Evolutionary conservation across 2,797 vertebrate species (phyloP).

Genomic region (Prionace glauca): DNA sequence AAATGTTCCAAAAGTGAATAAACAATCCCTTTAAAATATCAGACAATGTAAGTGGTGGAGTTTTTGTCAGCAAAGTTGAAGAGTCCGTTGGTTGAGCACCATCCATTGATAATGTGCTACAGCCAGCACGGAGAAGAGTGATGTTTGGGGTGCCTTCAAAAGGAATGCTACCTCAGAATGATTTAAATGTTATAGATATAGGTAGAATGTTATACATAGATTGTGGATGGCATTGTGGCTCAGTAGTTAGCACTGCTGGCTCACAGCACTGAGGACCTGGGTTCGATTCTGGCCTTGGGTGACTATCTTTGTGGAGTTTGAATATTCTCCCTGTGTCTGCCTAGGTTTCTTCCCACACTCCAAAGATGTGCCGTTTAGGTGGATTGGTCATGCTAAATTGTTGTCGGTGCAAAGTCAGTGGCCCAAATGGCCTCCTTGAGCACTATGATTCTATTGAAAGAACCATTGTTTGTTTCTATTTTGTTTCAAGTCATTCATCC

Average conservation of each 20-base stretch:
- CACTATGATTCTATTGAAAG: neutral
- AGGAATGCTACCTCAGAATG: neutral
- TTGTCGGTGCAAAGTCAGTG: too few species aligned
- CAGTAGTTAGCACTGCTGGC: too few species aligned
- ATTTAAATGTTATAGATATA: neutral
- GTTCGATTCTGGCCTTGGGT: too few species aligned
- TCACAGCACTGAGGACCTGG: too few species aligned
- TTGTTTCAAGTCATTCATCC: constrained; percentile 42
- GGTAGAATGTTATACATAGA: too few species aligned
- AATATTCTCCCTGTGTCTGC: too few species aligned
- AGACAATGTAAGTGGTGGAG: neutral
- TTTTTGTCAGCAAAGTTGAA: neutral
- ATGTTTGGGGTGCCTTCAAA: neutral
- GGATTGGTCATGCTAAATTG: too few species aligned
- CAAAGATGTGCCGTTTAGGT: too few species aligned
- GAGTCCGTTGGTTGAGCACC: neutral
- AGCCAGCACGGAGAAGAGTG: neutral
- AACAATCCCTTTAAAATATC: neutral
- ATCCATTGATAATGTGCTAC: neutral
- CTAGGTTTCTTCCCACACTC: too few species aligned
- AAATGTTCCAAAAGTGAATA: neutral
- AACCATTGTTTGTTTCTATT: neutral
- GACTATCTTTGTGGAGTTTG: too few species aligned
- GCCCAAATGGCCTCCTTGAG: too few species aligned
- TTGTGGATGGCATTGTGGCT: too few species aligned